phyloP scores from a whole-genome alignment of 2,888 invertebrate genomes.

The Incurvaria masculella region DNA sequence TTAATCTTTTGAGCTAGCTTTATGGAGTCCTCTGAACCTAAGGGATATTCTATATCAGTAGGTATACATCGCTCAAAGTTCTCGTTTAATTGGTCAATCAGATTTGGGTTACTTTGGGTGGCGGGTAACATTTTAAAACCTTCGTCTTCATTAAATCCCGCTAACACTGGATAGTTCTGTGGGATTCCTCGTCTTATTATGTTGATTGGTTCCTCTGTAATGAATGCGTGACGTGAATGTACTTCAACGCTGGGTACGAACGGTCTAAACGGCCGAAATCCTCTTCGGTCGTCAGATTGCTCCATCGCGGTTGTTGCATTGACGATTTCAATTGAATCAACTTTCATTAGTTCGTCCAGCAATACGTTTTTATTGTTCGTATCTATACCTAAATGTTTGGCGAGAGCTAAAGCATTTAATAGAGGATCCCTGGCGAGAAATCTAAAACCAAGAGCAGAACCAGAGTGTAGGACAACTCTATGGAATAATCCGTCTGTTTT shows the following conservation, averaged over 20 bases:
- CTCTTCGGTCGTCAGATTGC: constrained; percentile 13
- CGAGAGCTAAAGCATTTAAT: constrained; percentile 17
- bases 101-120: constrained; percentile 8
- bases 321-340: constrained; percentile 19
- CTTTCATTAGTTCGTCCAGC: constrained; percentile 15
- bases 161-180: constrained; percentile 29
- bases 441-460: constrained; percentile 21
- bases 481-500: constrained; percentile 22
- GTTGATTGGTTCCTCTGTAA: constrained; percentile 26
- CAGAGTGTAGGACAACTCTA: constrained; percentile 20
- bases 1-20: constrained; percentile 18
- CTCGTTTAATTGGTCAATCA: constrained; percentile 17
- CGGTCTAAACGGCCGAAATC: constrained; percentile 17
- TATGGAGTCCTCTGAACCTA: constrained; percentile 15
- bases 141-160: constrained; percentile 33
- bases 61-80: constrained; percentile 22
- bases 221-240: constrained; percentile 22
- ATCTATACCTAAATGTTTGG: constrained; percentile 15
- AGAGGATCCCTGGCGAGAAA: constrained; percentile 18
- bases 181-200: constrained; percentile 26
- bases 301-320: constrained; percentile 18
- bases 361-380: constrained; percentile 12
- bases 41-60: constrained; percentile 21
- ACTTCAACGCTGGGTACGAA: constrained; percentile 36
- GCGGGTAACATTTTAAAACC: constrained; percentile 20